A percentile compares a stretch with the other conserved stretches of the same genome.
Conservation (phyloP, 2,797 vertebrate species). For the Gymnothorax reevesii region DNA sequence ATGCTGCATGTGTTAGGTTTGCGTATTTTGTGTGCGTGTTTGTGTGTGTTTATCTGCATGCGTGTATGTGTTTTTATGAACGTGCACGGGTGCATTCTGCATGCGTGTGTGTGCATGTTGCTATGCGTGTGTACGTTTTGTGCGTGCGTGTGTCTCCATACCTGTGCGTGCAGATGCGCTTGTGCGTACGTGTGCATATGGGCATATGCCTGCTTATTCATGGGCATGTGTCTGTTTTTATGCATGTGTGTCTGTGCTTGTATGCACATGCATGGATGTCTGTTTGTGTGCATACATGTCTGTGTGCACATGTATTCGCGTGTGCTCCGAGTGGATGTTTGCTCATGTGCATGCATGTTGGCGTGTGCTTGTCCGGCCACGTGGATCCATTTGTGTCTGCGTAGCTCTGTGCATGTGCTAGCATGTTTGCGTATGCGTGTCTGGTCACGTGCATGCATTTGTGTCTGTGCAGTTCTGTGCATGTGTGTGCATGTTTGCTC, state of each 20-base stretch:
- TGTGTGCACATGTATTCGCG: background rate
- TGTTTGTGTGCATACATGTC: background rate
- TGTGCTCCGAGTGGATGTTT: background rate
- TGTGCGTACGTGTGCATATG: too few species aligned
- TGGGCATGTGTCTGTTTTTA: too few species aligned
- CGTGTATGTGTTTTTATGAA: too few species aligned
- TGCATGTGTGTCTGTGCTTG: background rate
- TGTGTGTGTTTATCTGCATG: too few species aligned
- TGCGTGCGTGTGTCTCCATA: too few species aligned
- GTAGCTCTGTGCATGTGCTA: background rate
- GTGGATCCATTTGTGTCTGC: background rate
- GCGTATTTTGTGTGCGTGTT: too few species aligned
- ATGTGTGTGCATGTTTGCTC: background rate
- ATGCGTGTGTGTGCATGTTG: too few species aligned
- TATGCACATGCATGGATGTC: background rate
- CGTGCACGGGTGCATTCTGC: too few species aligned
- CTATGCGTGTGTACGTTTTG: too few species aligned
- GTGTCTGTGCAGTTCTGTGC: background rate
- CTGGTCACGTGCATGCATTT: slow-evolving; percentile 6
- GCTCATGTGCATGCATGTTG: background rate
- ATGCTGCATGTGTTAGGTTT: too few species aligned
- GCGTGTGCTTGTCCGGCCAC: slow-evolving; percentile 28
- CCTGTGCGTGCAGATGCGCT: too few species aligned
- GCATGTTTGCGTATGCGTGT: slow-evolving; percentile 23
- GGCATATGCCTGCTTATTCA: too few species aligned